phyloP scores from a whole-genome alignment of 1,140 invertebrate species.

The Doryteuthis pealeii region DNA sequence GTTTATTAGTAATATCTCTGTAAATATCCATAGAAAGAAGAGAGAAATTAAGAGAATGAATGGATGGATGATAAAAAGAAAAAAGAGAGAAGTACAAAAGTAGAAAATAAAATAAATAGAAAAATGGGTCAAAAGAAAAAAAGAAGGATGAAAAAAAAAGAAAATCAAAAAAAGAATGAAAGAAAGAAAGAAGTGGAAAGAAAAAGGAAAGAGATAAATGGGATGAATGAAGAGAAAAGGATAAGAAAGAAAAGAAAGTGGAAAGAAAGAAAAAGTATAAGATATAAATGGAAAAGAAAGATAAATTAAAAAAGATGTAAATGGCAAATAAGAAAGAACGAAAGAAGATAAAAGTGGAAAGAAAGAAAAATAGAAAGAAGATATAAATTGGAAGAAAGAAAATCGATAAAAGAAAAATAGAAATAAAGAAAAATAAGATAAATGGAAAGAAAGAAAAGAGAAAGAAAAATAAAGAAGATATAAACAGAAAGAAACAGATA shows the following conservation, averaged over 20 bases:
- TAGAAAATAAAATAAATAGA: too few species aligned
- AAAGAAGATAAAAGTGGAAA: constrained; percentile 13
- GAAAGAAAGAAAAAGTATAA: constrained; percentile 8
- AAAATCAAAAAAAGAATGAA: too few species aligned
- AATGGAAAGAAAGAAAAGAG: constrained; percentile 6
- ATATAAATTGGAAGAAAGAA: constrained; percentile 13
- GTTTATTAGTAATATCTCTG: too few species aligned
- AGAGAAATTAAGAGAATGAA: too few species aligned
- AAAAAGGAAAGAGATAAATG: not conserved
- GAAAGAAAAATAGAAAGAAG: constrained; percentile 11
- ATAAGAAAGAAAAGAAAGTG: not conserved
- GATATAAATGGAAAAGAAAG: not conserved
- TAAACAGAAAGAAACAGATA: constrained; percentile 11
- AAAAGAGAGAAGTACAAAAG: not conserved
- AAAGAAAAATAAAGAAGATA: constrained; percentile 5
- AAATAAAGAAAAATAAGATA: constrained; percentile 16
- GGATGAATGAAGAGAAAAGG: not conserved
- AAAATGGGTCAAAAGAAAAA: too few species aligned
- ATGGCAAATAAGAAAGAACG: constrained; percentile 16
- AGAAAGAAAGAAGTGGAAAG: not conserved
- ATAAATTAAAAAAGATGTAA: not conserved
- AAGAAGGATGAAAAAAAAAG: too few species aligned
- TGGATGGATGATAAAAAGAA: not conserved
- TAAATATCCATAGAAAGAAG: too few species aligned
- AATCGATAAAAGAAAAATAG: constrained; percentile 10